A percentile compares a stretch with the other conserved stretches of the same genome.
Evolutionary conservation across 2,888 invertebrate genomes (phyloP).

Genomic region (Opisthograptis luteolata): DNA sequence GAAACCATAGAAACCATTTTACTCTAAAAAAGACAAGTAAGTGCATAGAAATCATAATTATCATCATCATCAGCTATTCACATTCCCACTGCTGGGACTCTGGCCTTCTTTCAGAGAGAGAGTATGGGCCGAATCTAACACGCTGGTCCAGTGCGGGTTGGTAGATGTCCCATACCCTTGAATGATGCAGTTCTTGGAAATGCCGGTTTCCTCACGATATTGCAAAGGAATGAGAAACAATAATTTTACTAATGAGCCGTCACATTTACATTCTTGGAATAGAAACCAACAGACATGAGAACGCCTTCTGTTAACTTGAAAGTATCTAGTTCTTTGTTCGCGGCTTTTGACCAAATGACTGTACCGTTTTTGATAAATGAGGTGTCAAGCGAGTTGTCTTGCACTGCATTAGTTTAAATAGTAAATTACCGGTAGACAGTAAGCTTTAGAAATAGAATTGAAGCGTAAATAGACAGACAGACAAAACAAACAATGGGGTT

Average conservation of each 20-base stretch:
- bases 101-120: no score
- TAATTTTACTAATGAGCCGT: conserved; percentile 11
- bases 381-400: conserved; percentile 25
- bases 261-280: no score
- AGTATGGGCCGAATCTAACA: no score
- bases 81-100: no score
- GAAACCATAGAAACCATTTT: no score
- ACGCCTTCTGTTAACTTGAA: conserved; percentile 14
- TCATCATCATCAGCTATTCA: no score
- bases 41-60: no score
- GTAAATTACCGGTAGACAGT: conserved; percentile 18
- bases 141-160: no score
- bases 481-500: conserved; percentile 20
- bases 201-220: no score
- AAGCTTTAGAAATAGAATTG: conserved; percentile 18
- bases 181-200: no score
- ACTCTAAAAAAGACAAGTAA: no score
- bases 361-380: conserved; percentile 31
- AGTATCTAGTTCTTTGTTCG: conserved; percentile 8
- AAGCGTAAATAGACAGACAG: conserved; percentile 12
- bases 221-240: background rate
- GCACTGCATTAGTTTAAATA: conserved; percentile 25
- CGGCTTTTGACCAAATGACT: conserved; percentile 11
- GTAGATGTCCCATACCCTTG: no score
- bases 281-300: conserved; percentile 2